A percentile compares a stretch with the other conserved stretches of the same genome.
These are phyloP conservation scores for Umimayanthus kanabou DNA, from an alignment of 92 coral and sea anemone species.

Conservation along the genomic window DNA sequence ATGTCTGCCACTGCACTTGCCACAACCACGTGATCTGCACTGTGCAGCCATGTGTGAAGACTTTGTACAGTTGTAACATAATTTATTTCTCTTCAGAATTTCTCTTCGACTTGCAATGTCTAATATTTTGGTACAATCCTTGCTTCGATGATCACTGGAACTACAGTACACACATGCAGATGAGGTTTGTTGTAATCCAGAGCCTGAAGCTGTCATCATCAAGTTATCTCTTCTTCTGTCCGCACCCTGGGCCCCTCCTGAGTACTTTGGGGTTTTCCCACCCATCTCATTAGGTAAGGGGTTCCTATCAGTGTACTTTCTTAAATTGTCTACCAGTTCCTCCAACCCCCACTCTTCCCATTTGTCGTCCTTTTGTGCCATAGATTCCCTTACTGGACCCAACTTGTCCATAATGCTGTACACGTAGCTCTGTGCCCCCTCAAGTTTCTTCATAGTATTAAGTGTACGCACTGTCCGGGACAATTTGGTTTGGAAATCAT, in stretches of 20 bases:
- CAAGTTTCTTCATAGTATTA: conserved; percentile 44
- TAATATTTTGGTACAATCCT: conserved; percentile 49
- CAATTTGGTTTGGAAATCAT: conserved; percentile 52
- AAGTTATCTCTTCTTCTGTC: conserved; percentile 46
- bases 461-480: conserved; percentile 63
- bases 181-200: conserved; percentile 24
- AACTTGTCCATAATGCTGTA: conserved; percentile 55
- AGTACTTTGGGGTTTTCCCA: too few relatives aligned
- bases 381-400: conserved; percentile 43
- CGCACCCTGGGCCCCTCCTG: not conserved
- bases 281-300: conserved; percentile 3
- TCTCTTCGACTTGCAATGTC: conserved; percentile 46
- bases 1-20: conserved; percentile 34
- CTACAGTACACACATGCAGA: conserved; percentile 40
- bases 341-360: conserved; percentile 61
- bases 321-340: conserved; percentile 57
- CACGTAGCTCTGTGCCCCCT: conserved; percentile 39
- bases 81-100: conserved; percentile 29
- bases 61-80: conserved; percentile 52
- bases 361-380: conserved; percentile 59
- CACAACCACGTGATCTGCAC: conserved; percentile 48
- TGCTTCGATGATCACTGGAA: conserved; percentile 6
- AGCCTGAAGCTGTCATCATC: conserved; percentile 26
- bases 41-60: conserved; percentile 38
- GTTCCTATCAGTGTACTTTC: conserved; percentile 54